phyloP scores from a whole-genome alignment of 2,888 invertebrate genomes.

The Peribatodes rhomboidaria region DNA sequence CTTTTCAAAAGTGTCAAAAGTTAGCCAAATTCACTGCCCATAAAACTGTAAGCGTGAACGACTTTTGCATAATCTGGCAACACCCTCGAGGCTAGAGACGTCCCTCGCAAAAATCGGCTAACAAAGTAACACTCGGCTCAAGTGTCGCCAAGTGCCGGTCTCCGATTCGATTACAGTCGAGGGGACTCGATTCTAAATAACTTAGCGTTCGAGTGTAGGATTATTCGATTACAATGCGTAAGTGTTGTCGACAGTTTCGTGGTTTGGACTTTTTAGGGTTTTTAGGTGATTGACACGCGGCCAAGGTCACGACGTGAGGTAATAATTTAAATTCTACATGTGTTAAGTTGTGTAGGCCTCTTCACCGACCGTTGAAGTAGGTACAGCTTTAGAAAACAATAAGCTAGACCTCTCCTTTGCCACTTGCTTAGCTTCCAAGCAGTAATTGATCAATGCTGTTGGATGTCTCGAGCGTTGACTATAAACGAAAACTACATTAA shows the following conservation, averaged over 20 bases:
- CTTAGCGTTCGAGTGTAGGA: slow-evolving; percentile 80
- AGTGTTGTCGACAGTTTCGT: slow-evolving; percentile 69
- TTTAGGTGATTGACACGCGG: slow-evolving; percentile 53
- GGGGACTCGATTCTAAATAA: slow-evolving; percentile 77
- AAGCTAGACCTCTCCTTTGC: too few relatives aligned
- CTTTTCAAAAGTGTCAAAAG: slow-evolving; percentile 32
- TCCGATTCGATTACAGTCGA: slow-evolving; percentile 81
- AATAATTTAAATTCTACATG: slow-evolving; percentile 29
- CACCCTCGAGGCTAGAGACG: slow-evolving; percentile 56
- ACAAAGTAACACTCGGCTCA: slow-evolving; percentile 82
- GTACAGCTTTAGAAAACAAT: too few relatives aligned
- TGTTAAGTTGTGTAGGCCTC: slow-evolving; percentile 2
- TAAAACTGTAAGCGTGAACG: slow-evolving; percentile 62
- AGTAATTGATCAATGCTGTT: too few relatives aligned
- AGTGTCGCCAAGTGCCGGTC: slow-evolving; percentile 82
- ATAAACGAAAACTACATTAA: too few relatives aligned
- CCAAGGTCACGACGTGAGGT: slow-evolving; percentile 34
- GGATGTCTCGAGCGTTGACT: too few relatives aligned
- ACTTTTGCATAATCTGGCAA: slow-evolving; percentile 72
- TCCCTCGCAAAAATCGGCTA: slow-evolving; percentile 77
- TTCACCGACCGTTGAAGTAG: neutral
- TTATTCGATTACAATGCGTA: slow-evolving; percentile 83
- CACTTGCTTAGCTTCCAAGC: too few relatives aligned
- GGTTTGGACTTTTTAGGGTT: slow-evolving; percentile 57
- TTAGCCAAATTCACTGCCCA: slow-evolving; percentile 52